Evolutionary conservation across 2,888 invertebrate species (phyloP).

Genomic region (Troides aeacus): DNA sequence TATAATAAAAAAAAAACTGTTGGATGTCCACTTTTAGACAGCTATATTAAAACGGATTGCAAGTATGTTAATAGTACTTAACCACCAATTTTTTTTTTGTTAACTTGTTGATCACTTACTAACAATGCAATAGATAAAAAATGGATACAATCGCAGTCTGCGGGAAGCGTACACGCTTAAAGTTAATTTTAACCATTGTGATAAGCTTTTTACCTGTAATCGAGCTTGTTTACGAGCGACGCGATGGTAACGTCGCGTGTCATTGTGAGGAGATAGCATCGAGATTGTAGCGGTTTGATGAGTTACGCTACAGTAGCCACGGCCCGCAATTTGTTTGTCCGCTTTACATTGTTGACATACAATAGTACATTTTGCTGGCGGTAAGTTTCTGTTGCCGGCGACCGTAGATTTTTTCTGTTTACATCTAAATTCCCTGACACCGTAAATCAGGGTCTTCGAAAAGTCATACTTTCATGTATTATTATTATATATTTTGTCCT

Average conservation of each 20-base stretch:
- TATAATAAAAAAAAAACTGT: no score
- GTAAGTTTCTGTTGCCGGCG: no score
- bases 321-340: conserved; percentile 1
- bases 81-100: background rate
- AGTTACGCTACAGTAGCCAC: conserved; percentile 6
- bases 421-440: no score
- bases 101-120: background rate
- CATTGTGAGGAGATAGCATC: conserved; percentile 36
- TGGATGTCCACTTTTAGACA: no score
- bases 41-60: no score
- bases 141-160: background rate
- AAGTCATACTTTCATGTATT: no score
- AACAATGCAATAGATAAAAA: background rate
- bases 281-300: conserved; percentile 20
- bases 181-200: conserved; percentile 44
- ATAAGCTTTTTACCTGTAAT: conserved; percentile 41
- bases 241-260: conserved; percentile 42
- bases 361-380: background rate
- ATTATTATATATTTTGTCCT: no score
- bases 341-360: background rate
- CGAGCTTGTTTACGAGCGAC: conserved; percentile 45
- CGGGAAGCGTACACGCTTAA: conserved; percentile 32
- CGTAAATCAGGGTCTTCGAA: no score
- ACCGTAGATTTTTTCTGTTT: no score
- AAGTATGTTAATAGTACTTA: no score